phyloP scores from a whole-genome alignment of 1,140 invertebrate genomes.

The Drosophila cardini region DNA sequence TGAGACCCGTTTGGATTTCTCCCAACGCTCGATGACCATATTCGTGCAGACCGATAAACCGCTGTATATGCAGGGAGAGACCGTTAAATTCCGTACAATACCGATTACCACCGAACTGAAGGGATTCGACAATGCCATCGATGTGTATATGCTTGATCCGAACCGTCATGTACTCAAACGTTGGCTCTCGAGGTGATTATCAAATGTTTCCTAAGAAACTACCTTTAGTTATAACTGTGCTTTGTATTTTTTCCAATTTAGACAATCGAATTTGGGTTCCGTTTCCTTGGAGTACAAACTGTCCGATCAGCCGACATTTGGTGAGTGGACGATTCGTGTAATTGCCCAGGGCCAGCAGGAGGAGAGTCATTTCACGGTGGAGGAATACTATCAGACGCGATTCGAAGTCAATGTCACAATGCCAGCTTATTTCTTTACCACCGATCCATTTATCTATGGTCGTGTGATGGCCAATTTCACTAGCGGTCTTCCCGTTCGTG shows the following conservation, averaged over 20 bases:
- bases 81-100: conserved; percentile 93
- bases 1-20: conserved; percentile 92
- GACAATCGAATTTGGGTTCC: conserved; percentile 93
- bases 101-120: conserved; percentile 95
- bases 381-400: conserved; percentile 97
- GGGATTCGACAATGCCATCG: conserved; percentile 94
- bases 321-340: conserved; percentile 95
- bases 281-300: conserved; percentile 95
- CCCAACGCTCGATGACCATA: conserved; percentile 96
- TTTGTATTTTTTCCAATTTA: conserved; percentile 19
- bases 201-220: neutral
- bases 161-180: conserved; percentile 93
- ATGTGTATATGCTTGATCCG: conserved; percentile 96
- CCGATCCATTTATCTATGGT: conserved; percentile 92
- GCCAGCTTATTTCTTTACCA: conserved; percentile 96
- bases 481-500: conserved; percentile 92
- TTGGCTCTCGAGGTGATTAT: conserved; percentile 90
- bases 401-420: conserved; percentile 98
- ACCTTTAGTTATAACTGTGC: too few species aligned
- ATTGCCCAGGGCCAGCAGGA: conserved; percentile 95
- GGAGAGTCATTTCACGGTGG: conserved; percentile 93
- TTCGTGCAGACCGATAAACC: conserved; percentile 98
- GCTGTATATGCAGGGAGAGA: conserved; percentile 97
- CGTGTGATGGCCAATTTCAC: conserved; percentile 97
- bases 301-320: conserved; percentile 95